Conservation (phyloP, 2,113 vertebrate genomes). For the Ailurus styani region DNA sequence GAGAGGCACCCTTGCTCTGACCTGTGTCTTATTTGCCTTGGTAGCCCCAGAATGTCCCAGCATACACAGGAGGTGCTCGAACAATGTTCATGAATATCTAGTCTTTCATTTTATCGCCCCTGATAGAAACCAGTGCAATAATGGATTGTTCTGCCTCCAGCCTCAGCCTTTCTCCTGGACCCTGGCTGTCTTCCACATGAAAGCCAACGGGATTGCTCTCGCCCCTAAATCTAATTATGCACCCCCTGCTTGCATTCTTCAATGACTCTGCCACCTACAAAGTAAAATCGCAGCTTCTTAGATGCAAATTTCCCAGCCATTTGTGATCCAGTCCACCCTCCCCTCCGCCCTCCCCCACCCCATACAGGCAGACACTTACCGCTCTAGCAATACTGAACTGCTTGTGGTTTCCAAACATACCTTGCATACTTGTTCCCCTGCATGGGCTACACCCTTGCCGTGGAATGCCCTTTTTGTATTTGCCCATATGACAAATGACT, state of each 20-base stretch:
- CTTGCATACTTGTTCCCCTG: too few species aligned
- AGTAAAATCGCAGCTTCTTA: background rate
- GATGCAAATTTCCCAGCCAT: background rate
- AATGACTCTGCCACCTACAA: background rate
- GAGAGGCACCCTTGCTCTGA: background rate
- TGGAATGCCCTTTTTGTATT: background rate
- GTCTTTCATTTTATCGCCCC: background rate
- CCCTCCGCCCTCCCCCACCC: background rate
- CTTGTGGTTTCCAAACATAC: background rate
- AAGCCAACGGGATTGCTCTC: background rate
- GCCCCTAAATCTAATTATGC: background rate
- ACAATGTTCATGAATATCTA: background rate
- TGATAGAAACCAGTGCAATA: background rate
- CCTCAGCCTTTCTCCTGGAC: background rate
- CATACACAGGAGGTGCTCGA: background rate
- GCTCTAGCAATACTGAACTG: background rate
- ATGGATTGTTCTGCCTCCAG: background rate
- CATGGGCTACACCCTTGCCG: background rate
- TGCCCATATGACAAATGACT: background rate
- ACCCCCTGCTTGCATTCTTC: background rate
- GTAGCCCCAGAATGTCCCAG: background rate
- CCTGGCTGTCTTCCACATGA: background rate
- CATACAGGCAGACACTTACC: too few species aligned
- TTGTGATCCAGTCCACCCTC: background rate
- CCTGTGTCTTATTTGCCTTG: background rate